Evolutionary conservation across 2,797 vertebrate species (phyloP).

Genomic region (Dermochelys coriacea): DNA sequence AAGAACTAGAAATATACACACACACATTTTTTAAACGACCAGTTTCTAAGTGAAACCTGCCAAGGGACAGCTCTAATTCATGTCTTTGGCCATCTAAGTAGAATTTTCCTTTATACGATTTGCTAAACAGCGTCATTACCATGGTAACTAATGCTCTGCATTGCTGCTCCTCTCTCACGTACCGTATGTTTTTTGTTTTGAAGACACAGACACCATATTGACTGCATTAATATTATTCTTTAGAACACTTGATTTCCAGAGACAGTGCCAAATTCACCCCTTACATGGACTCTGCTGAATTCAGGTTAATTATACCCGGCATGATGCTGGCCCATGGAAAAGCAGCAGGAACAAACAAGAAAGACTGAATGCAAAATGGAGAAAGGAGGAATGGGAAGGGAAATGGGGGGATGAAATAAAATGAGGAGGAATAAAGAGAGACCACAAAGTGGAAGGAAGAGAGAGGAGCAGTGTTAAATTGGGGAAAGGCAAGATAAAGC

Average conservation of each 20-base stretch:
- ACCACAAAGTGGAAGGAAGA: not conserved
- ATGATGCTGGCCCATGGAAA: not conserved
- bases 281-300: not conserved
- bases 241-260: not conserved
- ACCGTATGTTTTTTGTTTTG: conserved; percentile 43
- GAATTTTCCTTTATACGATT: conserved; percentile 66
- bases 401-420: not conserved
- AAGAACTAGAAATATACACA: not conserved
- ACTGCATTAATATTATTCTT: conserved; percentile 25
- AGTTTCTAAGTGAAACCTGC: not conserved
- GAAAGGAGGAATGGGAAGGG: not conserved
- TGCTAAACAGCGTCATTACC: conserved; percentile 74
- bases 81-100: conserved; percentile 42
- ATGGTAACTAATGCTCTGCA: conserved; percentile 65
- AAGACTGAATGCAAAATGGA: not conserved
- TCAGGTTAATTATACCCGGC: not conserved
- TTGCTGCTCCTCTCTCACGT: not conserved
- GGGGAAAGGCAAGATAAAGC: not conserved
- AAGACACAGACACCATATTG: conserved; percentile 20
- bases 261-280: not conserved
- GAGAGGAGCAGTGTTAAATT: not conserved
- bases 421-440: not conserved
- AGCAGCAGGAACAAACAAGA: not conserved
- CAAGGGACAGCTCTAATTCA: conserved; percentile 58
- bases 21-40: not conserved